Evolutionary conservation across 37 sponge, comb jelly and placozoan genomes (phyloP), one percentile per base, ranked within the genome.

Genomic region (Corticium candelabrum): DNA sequence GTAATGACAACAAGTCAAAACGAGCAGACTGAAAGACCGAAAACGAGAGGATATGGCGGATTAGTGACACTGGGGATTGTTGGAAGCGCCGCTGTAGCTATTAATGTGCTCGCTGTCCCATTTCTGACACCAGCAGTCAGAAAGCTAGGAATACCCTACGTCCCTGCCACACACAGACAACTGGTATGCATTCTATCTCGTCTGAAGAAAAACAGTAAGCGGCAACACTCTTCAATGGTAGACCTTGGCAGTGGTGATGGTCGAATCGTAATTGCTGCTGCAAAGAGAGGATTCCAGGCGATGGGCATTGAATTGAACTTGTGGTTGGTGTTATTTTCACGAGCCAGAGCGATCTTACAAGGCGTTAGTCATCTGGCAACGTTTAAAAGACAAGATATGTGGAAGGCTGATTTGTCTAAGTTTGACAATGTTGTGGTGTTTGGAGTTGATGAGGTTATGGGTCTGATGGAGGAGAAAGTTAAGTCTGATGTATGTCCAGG

Each of bases 181-280:
- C 71, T 80, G 7, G 11, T 71, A 71, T 11, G 32, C 11, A n/a
- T 71, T 15, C 7, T 71, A 29, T 7, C 7, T 31, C 33, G 7
- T 11, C 34, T 71, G 21, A 71, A 29, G 33, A 7, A 7, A 15
- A 71, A 71, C 29, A n/a, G 7, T 7, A n/a, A n/a, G n/a, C n/a
- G n/a, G n/a, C n/a, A n/a, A n/a, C n/a, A n/a, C n/a, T 71, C 74
- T 11, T 71, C 81, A 2, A 37, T 80, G 1, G 70, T 80, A 3
- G 81, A 80, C 39, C 74, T 80, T 40, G 81, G 81, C 2, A 80
- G 81, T 73, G 81, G 81, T 2, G 81, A 80, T 39, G 81, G 81
- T 29, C 68, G 81, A 41, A 62, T 80, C 71, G 81, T 80, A 31
- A 80, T 80, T 32, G 81, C 74, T 2, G 81, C 81, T 35, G 81